Evolutionary conservation across 1,140 invertebrate genomes (phyloP), one percentile per base, ranked within the genome.

Genomic region (Drosophila subpulchrella): DNA sequence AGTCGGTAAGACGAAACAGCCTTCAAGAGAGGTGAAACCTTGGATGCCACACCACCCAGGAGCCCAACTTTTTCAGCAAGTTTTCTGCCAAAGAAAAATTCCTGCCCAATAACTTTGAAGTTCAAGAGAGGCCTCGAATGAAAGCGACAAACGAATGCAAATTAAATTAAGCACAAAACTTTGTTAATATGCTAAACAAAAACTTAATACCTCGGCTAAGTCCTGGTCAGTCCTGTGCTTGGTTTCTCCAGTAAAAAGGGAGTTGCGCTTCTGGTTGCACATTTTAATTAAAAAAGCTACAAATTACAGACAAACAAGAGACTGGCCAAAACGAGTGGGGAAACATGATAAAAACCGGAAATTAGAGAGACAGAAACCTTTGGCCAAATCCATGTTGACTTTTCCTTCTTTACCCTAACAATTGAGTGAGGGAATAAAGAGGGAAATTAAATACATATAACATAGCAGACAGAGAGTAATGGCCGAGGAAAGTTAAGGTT

Each of bases 161-260:
- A 89, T 88, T 89, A 89, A 89, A 88, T 89, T 72, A 89, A 89
- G 71, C 67, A 75, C 73, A 47, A 88, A 89, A 88, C 83, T 88
- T 88, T 88, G 68, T 75, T 78, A 84, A 88, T 88, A 89, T 88
- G 68, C 80, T 44, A 89, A 78, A 58, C 65, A 71, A 80, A 47
- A 84, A 80, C 53, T 84, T 80, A 67, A 65, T 57, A 32, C 42
- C 34, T 39, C n/a, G 17, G 24, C 13, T 55, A 17, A 39, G 27
- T 51, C n/a, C 36, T 47, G 46, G 41, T 2, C 17, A 34, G 41
- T 11, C 41, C 54, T 46, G 39, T 6, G 3, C 44, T 7, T 27
- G 39, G 34, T 30, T 20, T 51, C 6, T 12, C 4, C 6, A 12
- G 42, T 36, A 44, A 38, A 8, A 17, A 32, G 39, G 12, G 42